A percentile compares a stretch with the other conserved stretches of the same genome.
These are phyloP conservation scores for Ictalurus punctatus DNA, from an alignment of 2,113 vertebrate species.

Conservation along the genomic window DNA sequence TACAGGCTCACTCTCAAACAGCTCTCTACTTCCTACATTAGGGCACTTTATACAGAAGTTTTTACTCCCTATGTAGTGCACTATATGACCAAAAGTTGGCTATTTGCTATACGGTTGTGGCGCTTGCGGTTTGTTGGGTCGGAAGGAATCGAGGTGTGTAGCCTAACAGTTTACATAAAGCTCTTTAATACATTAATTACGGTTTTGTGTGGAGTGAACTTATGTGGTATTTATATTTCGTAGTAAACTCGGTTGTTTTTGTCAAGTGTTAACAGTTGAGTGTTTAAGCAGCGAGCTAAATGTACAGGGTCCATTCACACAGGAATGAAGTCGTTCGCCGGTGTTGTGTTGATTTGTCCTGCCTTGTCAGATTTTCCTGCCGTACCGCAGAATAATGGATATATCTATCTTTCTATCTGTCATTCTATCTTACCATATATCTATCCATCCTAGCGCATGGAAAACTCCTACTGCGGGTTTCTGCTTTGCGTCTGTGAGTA, in stretches of 20 bases:
- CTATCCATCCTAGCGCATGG: too few species aligned
- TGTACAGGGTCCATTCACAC: not conserved
- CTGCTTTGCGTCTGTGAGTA: too few species aligned
- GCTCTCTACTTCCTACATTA: not conserved
- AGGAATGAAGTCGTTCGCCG: not conserved
- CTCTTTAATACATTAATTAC: not conserved
- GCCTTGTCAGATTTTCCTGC: too few species aligned
- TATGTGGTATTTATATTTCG: not conserved
- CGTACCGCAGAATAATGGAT: too few species aligned
- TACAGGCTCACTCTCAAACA: not conserved
- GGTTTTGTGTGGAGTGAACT: not conserved
- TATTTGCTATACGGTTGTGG: not conserved
- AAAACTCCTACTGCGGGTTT: too few species aligned
- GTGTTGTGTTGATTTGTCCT: too few species aligned
- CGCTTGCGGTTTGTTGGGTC: slow-evolving; percentile 2
- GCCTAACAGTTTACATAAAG: not conserved
- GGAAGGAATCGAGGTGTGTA: slow-evolving; percentile 21
- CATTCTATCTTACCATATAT: too few species aligned
- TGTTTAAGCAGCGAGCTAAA: too few species aligned
- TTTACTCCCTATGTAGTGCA: not conserved
- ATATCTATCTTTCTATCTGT: too few species aligned
- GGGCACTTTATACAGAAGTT: not conserved
- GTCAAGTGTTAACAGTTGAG: not conserved
- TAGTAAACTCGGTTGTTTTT: not conserved
- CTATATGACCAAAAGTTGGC: not conserved